phyloP scores from a whole-genome alignment of 1,140 invertebrate genomes.

The Nebria ingens region DNA sequence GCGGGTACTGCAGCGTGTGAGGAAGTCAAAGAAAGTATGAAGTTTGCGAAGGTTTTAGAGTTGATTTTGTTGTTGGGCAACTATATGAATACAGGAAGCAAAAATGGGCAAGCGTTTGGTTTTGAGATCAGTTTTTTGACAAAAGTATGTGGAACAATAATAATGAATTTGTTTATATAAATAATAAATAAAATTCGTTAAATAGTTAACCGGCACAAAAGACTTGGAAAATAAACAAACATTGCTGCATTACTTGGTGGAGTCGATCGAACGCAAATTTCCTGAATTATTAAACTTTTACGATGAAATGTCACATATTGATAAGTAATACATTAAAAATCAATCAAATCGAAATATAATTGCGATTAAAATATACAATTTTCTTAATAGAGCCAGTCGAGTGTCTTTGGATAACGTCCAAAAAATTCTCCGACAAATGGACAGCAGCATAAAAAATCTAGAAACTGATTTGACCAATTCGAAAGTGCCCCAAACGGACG shows the following conservation, averaged over 20 bases:
- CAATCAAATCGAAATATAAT: neutral
- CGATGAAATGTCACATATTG: conserved; percentile 81
- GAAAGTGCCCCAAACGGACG: conserved; percentile 59
- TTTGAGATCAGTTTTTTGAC: conserved; percentile 95
- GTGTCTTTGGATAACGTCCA: conserved; percentile 81
- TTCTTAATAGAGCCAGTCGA: conserved; percentile 51
- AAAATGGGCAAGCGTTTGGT: conserved; percentile 85
- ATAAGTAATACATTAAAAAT: conserved; percentile 46
- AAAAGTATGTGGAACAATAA: conserved; percentile 71
- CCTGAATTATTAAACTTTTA: conserved; percentile 72
- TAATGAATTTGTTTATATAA: neutral
- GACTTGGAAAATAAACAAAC: conserved; percentile 88
- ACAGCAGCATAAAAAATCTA: conserved; percentile 70
- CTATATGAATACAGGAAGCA: conserved; percentile 90
- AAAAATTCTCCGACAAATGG: conserved; percentile 78
- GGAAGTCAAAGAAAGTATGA: conserved; percentile 81
- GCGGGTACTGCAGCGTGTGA: conserved; percentile 91
- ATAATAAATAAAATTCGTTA: conserved; percentile 10
- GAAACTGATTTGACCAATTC: conserved; percentile 81
- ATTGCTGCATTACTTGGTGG: conserved; percentile 84
- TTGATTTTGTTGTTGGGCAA: conserved; percentile 86
- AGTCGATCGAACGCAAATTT: conserved; percentile 80
- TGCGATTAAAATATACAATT: neutral
- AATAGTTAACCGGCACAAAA: conserved; percentile 85
- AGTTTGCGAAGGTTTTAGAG: conserved; percentile 84